Evolutionary conservation across 2,113 vertebrate genomes (phyloP), one percentile per base, ranked within the genome.

Genomic region (Corythaixoides concolor): DNA sequence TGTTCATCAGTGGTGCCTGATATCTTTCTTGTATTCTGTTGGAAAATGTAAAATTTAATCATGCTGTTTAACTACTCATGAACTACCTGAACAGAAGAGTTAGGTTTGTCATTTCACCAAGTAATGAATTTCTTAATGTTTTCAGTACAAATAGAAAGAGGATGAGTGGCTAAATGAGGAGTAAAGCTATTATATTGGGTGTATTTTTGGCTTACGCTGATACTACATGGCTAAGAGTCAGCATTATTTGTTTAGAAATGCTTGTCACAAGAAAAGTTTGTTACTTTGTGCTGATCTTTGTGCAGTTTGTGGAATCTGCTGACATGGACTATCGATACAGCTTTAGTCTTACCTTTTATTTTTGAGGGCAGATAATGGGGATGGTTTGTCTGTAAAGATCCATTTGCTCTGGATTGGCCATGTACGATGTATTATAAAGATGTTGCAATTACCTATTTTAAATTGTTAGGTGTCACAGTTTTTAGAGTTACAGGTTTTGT

Each of bases 171-270:
- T 90, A 92, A 89, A 82, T 78, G 77, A 73, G 86, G 76, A 96
- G 49, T 89, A 84, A 70, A 91, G 84, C 81, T 87, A 17, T 91
- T 95, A 45, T 76, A 70, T 15, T 91, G 74, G 80, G 66, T 91
- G 49, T 90, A 91, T 87, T 95, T 95, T 92, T 95, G 90, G 53
- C 89, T 85, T 76, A 41, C 76, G 52, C 80, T 91, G 76, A 37
- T 82, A 37, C 87, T 88, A 6, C 84, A 70, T 87, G 69, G 41
- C 81, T 81, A 84, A 60, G 3, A 89, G 89, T 95, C 95, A 96
- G 96, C 96, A 74, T 91, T 95, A 95, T 88, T 89, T 95, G 69
- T 82, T 89, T 79, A 80, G 89, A 95, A 97, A 88, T 94, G 96
- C 92, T 97, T 91, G 94, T 95, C 89, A 89, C 94, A 92, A 96